Evolutionary conservation across 2,888 invertebrate genomes (phyloP), one percentile per base, ranked within the genome.

Genomic region (Leucozona laternaria): DNA sequence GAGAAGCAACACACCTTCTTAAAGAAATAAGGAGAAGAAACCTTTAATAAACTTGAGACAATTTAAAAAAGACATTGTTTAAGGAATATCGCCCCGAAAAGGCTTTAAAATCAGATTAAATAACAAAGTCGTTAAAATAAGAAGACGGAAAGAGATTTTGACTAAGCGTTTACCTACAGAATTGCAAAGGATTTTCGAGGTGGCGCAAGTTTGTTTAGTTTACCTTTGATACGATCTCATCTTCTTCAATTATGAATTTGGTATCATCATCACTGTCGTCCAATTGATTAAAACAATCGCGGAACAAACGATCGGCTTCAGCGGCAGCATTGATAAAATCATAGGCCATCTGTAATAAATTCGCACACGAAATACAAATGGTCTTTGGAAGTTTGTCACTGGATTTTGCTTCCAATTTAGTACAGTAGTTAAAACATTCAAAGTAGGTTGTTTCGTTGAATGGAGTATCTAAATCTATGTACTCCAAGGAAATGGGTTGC

Each of bases 381-480:
- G 45, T 28, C 17, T 64, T 45, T 6, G 64, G 64, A 0, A 45
- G 13, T 3, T 43, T 45, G 13, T 64, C 64, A 11, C 31, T 28
- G 0, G 25, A 17, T 17, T 28, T 28, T 7, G 64, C 64, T 17
- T 64, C 45, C 13, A 64, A 20, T 48, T 28, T 64, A 5, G 64
- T 64, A 25, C 64, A 64, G 28, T 17, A 64, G 45, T 64, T 64
- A 4, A 64, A 48, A 13, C 64, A 64, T 25, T 64, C 64, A 17
- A 64, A 64, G 17, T 31, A 64, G 7, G 64, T 64, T 45, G 28
- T 13, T 1, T 64, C 64, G 31, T 64, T 31, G 15, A 64, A 45
- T 31, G 43, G 64, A 20, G 45, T 31, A 45, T 64, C 64, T 25
- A 64, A 48, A 45, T 64, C 45, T 15, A 64, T 45, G 13, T 64